Conservation (phyloP, 2,113 vertebrate genomes). For the Corynorhinus townsendii region DNA sequence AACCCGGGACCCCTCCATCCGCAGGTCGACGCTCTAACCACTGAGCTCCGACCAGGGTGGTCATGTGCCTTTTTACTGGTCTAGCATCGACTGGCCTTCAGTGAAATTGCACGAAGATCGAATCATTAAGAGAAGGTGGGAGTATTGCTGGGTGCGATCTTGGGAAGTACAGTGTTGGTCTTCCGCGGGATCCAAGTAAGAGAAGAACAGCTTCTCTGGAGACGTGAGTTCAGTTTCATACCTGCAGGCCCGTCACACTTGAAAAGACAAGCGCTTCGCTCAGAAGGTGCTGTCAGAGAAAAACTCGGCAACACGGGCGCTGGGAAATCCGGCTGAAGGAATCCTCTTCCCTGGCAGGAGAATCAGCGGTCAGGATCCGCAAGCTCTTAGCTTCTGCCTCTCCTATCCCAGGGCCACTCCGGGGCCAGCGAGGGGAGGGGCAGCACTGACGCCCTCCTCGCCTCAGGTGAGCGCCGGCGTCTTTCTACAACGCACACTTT, state of each 20-base stretch:
- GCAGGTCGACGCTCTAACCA: too few species aligned
- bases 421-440: neutral
- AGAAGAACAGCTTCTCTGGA: neutral
- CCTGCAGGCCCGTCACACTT: neutral
- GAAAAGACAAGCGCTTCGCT: neutral
- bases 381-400: neutral
- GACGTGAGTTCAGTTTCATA: neutral
- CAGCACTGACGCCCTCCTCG: constrained; percentile 55
- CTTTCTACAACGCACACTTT: constrained; percentile 49
- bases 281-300: neutral
- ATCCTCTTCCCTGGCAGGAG: neutral
- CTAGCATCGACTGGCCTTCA: neutral
- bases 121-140: neutral
- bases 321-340: constrained; percentile 15
- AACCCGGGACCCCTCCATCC: too few species aligned
- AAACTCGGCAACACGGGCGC: neutral
- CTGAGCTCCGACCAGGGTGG: too few species aligned
- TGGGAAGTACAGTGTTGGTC: neutral
- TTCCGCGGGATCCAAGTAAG: neutral
- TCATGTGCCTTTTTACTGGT: neutral
- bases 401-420: neutral
- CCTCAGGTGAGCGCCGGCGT: constrained; percentile 49
- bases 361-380: neutral
- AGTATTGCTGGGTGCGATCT: neutral
- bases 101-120: neutral